A percentile compares a stretch with the other conserved stretches of the same genome.
phyloP scores from a whole-genome alignment of 2,888 invertebrate species.

The Platerodrilus igneus region DNA sequence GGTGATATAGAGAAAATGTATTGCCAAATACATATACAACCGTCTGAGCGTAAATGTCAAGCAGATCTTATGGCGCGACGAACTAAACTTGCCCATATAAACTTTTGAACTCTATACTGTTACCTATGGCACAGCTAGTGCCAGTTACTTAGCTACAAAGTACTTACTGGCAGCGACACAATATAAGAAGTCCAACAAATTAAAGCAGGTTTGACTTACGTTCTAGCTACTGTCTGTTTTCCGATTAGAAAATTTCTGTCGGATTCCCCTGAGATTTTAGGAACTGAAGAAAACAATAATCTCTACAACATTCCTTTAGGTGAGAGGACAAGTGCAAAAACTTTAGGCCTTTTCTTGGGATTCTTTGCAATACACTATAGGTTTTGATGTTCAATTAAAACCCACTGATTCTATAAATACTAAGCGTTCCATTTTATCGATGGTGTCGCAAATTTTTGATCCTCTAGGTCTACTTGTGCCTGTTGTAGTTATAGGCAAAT shows the following conservation, averaged over 20 bases:
- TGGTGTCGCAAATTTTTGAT: conserved; percentile 8
- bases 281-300: background rate
- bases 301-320: conserved; percentile 6
- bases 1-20: conserved; percentile 34
- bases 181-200: conserved; percentile 1
- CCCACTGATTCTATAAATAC: background rate
- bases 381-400: conserved; percentile 3
- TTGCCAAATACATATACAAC: conserved; percentile 22
- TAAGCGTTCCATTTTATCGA: conserved; percentile 10
- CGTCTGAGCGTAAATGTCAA: conserved; percentile 23
- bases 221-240: conserved; percentile 1
- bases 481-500: conserved; percentile 3
- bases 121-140: conserved; percentile 29
- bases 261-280: conserved; percentile 3
- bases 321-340: conserved; percentile 7
- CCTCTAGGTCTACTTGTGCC: conserved; percentile 10
- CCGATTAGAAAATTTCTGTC: conserved; percentile 11
- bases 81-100: conserved; percentile 14
- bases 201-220: conserved; percentile 1
- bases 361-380: conserved; percentile 8
- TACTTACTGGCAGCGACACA: conserved; percentile 7
- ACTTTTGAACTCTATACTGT: conserved; percentile 25
- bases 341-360: conserved; percentile 18
- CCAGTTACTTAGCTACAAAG: conserved; percentile 25
- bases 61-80: conserved; percentile 30